Percentiles rank a stretch among this genome's conserved stretches.
Evolutionary conservation across 2,797 vertebrate genomes (phyloP).

Genomic region (Melopsittacus undulatus): DNA sequence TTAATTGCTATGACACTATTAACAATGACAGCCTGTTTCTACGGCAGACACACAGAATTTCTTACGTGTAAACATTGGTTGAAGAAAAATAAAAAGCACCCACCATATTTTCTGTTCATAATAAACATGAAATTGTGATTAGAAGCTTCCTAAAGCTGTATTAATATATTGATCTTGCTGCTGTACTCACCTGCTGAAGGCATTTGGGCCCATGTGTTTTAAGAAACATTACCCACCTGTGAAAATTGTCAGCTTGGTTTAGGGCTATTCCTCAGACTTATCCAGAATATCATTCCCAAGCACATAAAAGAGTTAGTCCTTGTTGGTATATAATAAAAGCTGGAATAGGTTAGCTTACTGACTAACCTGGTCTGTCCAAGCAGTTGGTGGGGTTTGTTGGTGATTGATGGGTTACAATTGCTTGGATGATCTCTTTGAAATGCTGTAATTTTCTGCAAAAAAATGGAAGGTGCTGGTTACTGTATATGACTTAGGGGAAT

Average conservation of each 20-base stretch:
- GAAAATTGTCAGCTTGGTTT: not conserved
- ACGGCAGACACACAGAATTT: not conserved
- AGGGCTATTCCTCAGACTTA: not conserved
- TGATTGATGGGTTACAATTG: fast-evolving
- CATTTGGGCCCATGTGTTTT: fast-evolving
- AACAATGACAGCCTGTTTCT: not conserved
- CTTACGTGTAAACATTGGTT: not conserved
- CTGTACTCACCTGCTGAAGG: not conserved
- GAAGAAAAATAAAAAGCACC: not conserved
- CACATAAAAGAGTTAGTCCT: fast-evolving
- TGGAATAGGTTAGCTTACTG: not conserved
- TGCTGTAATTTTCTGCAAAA: not conserved
- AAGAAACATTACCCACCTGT: not conserved
- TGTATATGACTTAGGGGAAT: not conserved
- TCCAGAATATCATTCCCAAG: not conserved
- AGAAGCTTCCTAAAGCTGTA: not conserved
- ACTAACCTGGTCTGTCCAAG: not conserved
- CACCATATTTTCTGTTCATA: not conserved
- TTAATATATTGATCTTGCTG: not conserved
- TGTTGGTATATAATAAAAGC: fast-evolving
- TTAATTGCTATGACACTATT: not conserved
- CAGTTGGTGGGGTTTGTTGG: not conserved
- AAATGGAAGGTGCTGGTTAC: fast-evolving
- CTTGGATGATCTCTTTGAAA: not conserved
- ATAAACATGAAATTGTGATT: not conserved